Conservation (phyloP, 2,888 invertebrate genomes). For the Eupithecia abbreviata region DNA sequence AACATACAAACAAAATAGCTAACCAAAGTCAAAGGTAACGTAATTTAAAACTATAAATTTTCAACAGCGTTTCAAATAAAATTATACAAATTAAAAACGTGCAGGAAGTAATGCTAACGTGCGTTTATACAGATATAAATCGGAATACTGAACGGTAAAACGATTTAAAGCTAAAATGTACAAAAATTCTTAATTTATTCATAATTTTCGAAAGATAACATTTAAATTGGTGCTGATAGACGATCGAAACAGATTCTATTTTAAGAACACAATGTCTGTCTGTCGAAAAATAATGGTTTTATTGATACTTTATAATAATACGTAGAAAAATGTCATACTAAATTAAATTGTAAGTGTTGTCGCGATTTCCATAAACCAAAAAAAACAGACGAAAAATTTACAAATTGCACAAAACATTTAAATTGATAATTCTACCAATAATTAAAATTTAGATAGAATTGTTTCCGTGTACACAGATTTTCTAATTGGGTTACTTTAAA, state of each 20-base stretch:
- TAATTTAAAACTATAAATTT: slow-evolving; percentile 79
- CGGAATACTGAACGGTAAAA: slow-evolving; percentile 70
- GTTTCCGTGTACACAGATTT: slow-evolving; percentile 12
- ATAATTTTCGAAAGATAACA: slow-evolving; percentile 23
- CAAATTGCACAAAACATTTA: slow-evolving; percentile 40
- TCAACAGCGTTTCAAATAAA: slow-evolving; percentile 68
- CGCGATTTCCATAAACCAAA: slow-evolving; percentile 22
- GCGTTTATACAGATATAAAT: slow-evolving; percentile 41
- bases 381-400: slow-evolving; percentile 10
- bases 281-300: neutral
- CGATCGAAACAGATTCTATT: neutral
- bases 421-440: slow-evolving; percentile 33
- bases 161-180: slow-evolving; percentile 43
- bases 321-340: neutral
- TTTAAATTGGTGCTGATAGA: slow-evolving; percentile 3
- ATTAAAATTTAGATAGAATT: slow-evolving; percentile 24
- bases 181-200: slow-evolving; percentile 28
- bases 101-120: slow-evolving; percentile 41
- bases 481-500: neutral
- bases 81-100: slow-evolving; percentile 50
- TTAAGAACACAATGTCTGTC: neutral
- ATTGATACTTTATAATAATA: neutral
- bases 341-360: slow-evolving; percentile 11
- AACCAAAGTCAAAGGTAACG: slow-evolving; percentile 73
- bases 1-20: slow-evolving; percentile 62